phyloP scores from a whole-genome alignment of 2,797 vertebrate species.

The Threskiornis aethiopicus region DNA sequence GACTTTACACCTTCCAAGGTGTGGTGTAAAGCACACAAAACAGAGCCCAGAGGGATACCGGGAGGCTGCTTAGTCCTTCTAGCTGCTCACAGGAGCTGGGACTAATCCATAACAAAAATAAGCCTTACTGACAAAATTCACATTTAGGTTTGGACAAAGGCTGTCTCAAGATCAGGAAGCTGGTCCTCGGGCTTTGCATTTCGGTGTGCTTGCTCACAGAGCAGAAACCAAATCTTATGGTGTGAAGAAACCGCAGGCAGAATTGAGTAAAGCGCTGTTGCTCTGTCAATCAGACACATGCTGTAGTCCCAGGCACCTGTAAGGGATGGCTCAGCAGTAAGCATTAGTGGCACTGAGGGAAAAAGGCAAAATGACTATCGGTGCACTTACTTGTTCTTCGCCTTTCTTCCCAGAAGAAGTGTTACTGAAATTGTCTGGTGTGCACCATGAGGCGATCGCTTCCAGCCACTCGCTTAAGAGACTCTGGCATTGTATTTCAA shows the following conservation, averaged over 20 bases:
- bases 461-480: background rate
- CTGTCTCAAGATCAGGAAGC: background rate
- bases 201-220: background rate
- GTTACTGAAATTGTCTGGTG: background rate
- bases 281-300: background rate
- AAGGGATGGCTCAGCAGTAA: background rate
- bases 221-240: background rate
- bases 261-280: background rate
- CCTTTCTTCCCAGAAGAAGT: background rate
- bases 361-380: background rate
- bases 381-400: background rate
- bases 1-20: background rate
- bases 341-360: background rate
- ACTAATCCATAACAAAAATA: background rate
- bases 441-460: fast-evolving
- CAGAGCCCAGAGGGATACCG: background rate
- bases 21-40: background rate
- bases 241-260: background rate
- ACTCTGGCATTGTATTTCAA: background rate
- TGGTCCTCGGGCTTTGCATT: background rate
- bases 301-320: background rate
- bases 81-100: background rate
- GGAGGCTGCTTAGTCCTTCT: background rate
- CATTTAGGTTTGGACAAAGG: background rate
- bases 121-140: background rate